Percentiles rank a stretch among this genome's conserved stretches.
These are phyloP conservation scores for Liposcelis brunnea DNA, from an alignment of 2,888 invertebrate species.

Conservation along the genomic window DNA sequence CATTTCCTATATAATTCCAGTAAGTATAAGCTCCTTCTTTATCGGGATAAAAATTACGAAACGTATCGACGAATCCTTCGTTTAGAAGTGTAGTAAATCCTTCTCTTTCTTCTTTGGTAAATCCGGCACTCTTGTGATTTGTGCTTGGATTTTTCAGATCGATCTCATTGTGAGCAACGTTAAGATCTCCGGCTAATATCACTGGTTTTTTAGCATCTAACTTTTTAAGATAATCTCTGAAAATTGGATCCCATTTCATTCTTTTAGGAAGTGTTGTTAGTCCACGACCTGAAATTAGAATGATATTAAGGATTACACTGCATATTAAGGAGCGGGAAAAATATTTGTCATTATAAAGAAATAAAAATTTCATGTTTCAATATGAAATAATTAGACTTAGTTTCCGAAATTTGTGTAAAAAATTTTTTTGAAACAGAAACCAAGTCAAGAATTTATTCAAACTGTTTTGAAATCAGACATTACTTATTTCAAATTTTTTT, in stretches of 20 bases:
- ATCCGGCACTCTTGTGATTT: slow-evolving; percentile 78
- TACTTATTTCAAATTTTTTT: too few species aligned
- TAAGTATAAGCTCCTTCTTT: slow-evolving; percentile 71
- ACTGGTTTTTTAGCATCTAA: slow-evolving; percentile 83
- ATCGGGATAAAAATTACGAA: slow-evolving; percentile 71
- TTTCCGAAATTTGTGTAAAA: too few species aligned
- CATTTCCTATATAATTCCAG: slow-evolving; percentile 86
- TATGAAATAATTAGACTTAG: too few species aligned
- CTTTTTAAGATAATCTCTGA: slow-evolving; percentile 56
- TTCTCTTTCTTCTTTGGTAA: slow-evolving; percentile 84
- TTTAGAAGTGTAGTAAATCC: slow-evolving; percentile 71
- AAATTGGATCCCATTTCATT: slow-evolving; percentile 75
- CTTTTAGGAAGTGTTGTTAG: slow-evolving; percentile 75
- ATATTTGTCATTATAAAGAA: too few species aligned
- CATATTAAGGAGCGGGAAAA: too few species aligned
- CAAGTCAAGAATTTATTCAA: too few species aligned
- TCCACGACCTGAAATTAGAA: slow-evolving; percentile 65
- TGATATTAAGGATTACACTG: too few species aligned
- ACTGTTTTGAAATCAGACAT: too few species aligned
- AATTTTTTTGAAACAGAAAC: too few species aligned
- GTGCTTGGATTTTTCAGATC: slow-evolving; percentile 89
- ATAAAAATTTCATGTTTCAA: too few species aligned
- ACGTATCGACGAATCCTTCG: slow-evolving; percentile 77
- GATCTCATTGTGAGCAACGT: slow-evolving; percentile 90
- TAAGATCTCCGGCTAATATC: slow-evolving; percentile 91